A percentile compares a stretch with the other conserved stretches of the same genome.
Conservation (phyloP, 2,888 invertebrate species). For the Fragum sueziense region DNA sequence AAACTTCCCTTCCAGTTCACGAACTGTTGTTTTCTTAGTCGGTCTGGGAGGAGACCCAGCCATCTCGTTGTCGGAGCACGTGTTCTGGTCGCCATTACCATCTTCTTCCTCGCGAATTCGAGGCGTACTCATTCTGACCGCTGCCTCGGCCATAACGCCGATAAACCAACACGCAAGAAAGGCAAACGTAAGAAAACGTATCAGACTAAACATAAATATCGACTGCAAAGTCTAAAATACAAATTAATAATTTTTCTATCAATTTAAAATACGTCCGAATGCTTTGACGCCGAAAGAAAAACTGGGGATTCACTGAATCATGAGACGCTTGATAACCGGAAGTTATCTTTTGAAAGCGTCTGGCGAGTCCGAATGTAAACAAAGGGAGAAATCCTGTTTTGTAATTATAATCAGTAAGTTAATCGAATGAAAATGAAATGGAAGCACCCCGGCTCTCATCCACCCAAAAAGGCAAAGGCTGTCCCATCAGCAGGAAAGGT, state of each 20-base stretch:
- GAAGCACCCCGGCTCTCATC: too few relatives aligned
- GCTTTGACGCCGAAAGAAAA: slow-evolving; percentile 2
- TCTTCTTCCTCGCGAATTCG: background rate
- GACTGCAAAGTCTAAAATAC: too few relatives aligned
- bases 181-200: background rate
- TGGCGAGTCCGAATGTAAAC: too few relatives aligned
- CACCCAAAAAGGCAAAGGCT: too few relatives aligned
- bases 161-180: background rate
- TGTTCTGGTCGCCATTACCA: background rate
- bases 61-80: background rate
- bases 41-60: background rate
- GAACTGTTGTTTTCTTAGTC: background rate
- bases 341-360: background rate
- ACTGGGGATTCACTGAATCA: background rate
- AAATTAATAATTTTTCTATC: too few relatives aligned
- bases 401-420: slow-evolving; percentile 1
- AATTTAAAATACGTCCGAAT: background rate
- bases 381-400: too few relatives aligned
- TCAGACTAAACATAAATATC: background rate
- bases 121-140: background rate
- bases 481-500: too few relatives aligned
- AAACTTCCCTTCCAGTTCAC: background rate
- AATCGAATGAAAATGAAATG: background rate
- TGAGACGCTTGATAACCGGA: background rate
- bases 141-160: background rate